Percentiles rank a stretch among this genome's conserved stretches.
Conservation (phyloP, 2,113 vertebrate species). For the Gavia stellata region DNA sequence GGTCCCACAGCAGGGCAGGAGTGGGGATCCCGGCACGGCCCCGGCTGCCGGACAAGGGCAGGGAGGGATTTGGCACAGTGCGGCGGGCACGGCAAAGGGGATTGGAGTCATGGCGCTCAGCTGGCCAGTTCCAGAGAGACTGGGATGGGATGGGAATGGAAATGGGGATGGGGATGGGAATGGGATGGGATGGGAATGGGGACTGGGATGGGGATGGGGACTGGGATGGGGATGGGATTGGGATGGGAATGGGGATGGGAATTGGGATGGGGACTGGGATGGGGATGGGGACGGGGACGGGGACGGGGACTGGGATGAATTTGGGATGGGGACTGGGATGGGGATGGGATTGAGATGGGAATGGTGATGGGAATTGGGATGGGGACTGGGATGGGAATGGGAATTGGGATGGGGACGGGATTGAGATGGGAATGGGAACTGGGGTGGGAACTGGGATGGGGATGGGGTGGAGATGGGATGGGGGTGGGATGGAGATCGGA, state of each 20-base stretch:
- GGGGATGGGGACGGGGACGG: no score
- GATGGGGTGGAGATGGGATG: no score
- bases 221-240: background rate
- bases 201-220: background rate
- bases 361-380: no score
- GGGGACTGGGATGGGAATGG: no score
- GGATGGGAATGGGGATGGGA: background rate
- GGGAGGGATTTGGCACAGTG: background rate
- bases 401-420: no score
- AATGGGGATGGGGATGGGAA: no score
- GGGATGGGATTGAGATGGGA: no score
- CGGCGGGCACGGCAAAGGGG: fast-evolving
- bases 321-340: no score
- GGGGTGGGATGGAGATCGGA: no score
- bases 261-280: background rate
- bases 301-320: no score
- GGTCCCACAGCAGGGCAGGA: background rate
- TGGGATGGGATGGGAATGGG: background rate
- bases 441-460: background rate
- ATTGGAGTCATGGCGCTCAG: background rate
- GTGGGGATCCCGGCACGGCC: background rate
- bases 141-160: background rate
- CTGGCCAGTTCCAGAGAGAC: background rate
- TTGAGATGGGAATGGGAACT: no score
- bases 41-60: no score